Base-by-base conservation (phyloP, 2,797 vertebrate genomes). In the Crax fasciolata region DNA sequence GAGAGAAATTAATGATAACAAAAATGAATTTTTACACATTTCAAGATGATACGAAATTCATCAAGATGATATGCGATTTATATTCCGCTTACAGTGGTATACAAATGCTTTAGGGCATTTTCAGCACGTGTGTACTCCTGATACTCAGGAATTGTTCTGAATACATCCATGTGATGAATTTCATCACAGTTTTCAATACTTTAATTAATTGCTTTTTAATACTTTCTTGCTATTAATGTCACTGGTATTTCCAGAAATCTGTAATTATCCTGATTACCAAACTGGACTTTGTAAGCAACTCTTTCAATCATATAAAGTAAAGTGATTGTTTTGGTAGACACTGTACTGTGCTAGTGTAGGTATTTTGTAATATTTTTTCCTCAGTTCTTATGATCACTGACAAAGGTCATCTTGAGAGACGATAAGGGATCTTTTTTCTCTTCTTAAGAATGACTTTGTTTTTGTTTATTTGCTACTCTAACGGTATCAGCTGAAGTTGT, bases 401-500 rank as follows among this genome's bases (percentile, higher is more conserved):
- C n/a, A 77, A 91, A 73, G 38, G 13, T 65, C 46, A 83, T 51
- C 9, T 11, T 46, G 39, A 70, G 32, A 87, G 48, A 52, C 65
- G 84, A 83, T 55, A 52, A 90, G 63, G 23, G 15, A 24, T 44
- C 17, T 44, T 73, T 79, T 76, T 86, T 75, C 28, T 78, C 87
- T 89, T 85, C 25, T 27, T 51, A 73, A 66, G 71, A 68, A 51
- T 73, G 6, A 46, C 51, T 91, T 91, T 49, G 23, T 5, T 21
- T 82, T 79, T 82, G 35, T 71, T 87, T 83, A 39, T 81, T 76
- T 70, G 21, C 5, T 82, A 21, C 68, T 91, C 86, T 76, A 87
- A 48, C 59, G 27, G 10, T 19, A 32, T 59, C 68, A 66, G 61
- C 21, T 61, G 38, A 93, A 91, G 63, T 4, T 82, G 49, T 59